A percentile compares a stretch with the other conserved stretches of the same genome.
phyloP scores from a whole-genome alignment of 1,140 invertebrate genomes.

The Antheraea pernyi region DNA sequence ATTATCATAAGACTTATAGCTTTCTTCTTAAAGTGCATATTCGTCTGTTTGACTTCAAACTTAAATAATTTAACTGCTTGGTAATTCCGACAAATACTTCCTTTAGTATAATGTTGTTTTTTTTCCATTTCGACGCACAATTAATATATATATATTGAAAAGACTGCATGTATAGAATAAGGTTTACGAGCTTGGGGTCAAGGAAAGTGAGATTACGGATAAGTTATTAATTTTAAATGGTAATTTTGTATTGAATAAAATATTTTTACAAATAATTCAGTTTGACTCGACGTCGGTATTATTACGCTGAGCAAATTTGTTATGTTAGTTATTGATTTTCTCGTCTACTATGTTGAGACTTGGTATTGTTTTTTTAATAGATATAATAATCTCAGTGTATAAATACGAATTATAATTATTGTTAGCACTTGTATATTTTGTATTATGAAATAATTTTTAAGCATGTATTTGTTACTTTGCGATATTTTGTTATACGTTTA shows the following conservation, averaged over 20 bases:
- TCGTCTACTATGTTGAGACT: too few species aligned
- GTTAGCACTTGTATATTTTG: neutral
- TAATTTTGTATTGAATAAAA: conserved; percentile 12
- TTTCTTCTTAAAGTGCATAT: too few species aligned
- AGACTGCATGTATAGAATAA: conserved; percentile 36
- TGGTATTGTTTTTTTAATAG: too few species aligned
- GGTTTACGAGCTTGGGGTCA: conserved; percentile 30
- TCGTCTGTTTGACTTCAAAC: too few species aligned
- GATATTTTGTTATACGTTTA: neutral
- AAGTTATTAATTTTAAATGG: conserved; percentile 35
- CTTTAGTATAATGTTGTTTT: neutral
- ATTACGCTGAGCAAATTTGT: neutral
- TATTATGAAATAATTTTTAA: neutral
- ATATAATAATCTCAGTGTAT: too few species aligned
- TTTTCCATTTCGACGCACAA: conserved; percentile 2
- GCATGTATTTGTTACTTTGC: neutral
- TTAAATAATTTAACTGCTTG: too few species aligned
- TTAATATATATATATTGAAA: conserved; percentile 18
- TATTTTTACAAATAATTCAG: conserved; percentile 27
- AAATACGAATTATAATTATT: too few species aligned
- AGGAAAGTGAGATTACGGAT: conserved; percentile 41
- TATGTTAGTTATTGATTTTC: too few species aligned
- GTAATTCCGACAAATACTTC: too few species aligned
- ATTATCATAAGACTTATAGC: too few species aligned
- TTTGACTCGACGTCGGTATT: neutral